phyloP scores from a whole-genome alignment of 2,113 vertebrate species.

The Callorhinus ursinus region DNA sequence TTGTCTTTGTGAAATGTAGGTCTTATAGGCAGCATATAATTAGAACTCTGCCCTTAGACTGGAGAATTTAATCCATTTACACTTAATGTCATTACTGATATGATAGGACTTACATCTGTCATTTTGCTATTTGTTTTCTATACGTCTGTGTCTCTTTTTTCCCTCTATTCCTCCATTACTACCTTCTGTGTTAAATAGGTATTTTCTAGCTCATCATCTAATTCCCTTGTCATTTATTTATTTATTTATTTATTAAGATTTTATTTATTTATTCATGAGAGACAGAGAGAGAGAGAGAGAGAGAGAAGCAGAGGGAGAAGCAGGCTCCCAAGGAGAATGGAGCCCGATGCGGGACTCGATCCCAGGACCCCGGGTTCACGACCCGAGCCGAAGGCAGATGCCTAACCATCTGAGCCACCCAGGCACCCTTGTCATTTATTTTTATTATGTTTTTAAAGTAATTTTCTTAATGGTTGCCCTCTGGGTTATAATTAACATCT shows the following conservation, averaged over 20 bases:
- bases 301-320: too few species aligned
- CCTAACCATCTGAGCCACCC: too few species aligned
- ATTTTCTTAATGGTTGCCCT: neutral
- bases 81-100: neutral
- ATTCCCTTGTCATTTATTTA: neutral
- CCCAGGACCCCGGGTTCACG: too few species aligned
- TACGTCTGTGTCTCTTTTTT: neutral
- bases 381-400: too few species aligned
- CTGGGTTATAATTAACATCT: neutral
- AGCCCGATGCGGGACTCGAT: too few species aligned
- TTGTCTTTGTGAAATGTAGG: neutral
- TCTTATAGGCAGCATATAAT: neutral
- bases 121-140: constrained; percentile 5
- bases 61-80: neutral
- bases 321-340: too few species aligned
- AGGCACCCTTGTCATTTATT: neutral
- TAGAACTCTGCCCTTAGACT: neutral
- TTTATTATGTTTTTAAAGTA: neutral
- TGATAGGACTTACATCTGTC: neutral
- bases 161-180: neutral
- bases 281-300: too few species aligned
- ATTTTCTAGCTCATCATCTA: neutral
- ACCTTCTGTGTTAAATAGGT: neutral
- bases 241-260: neutral
- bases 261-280: too few species aligned